Percentiles rank a stretch among this genome's conserved stretches.
phyloP scores from a whole-genome alignment of 2,113 vertebrate species.

The Hucho hucho region DNA sequence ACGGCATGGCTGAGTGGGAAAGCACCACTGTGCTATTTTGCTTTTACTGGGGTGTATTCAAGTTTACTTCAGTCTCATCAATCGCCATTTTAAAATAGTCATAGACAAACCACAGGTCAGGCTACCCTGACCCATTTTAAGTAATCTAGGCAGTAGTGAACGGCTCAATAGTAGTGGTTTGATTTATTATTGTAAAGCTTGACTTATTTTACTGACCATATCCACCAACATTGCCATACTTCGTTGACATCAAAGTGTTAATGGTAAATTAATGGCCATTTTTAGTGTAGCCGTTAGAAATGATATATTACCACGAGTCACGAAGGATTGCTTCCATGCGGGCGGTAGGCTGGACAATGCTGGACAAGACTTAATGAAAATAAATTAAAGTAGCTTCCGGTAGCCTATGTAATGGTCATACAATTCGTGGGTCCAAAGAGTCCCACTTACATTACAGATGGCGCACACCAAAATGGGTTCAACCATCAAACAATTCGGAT shows the following conservation, averaged over 20 bases:
- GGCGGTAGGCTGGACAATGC: slow-evolving; percentile 26
- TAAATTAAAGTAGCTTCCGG: slow-evolving; percentile 23
- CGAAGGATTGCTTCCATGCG: slow-evolving; percentile 41
- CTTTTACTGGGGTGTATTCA: slow-evolving; percentile 17
- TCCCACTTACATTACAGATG: neutral
- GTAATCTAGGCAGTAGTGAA: neutral
- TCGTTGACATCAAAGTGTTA: slow-evolving; percentile 58
- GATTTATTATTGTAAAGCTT: slow-evolving; percentile 21
- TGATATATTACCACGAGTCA: slow-evolving; percentile 48
- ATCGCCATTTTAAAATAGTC: neutral
- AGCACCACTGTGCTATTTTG: neutral
- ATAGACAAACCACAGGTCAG: neutral
- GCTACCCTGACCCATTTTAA: neutral
- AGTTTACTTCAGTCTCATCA: neutral
- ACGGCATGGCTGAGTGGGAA: neutral
- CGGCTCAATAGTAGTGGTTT: slow-evolving; percentile 5
- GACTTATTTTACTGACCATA: slow-evolving; percentile 22
- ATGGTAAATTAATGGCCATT: slow-evolving; percentile 57
- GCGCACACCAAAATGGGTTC: neutral
- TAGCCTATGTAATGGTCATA: slow-evolving; percentile 4
- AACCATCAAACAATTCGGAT: neutral
- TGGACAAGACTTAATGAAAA: slow-evolving; percentile 29
- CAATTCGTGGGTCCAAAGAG: neutral
- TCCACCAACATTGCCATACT: slow-evolving; percentile 49
- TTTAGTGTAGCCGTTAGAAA: slow-evolving; percentile 37